Base-by-base conservation (phyloP, 2,888 invertebrate genomes). In the Nematopogon swammerdamellus region DNA sequence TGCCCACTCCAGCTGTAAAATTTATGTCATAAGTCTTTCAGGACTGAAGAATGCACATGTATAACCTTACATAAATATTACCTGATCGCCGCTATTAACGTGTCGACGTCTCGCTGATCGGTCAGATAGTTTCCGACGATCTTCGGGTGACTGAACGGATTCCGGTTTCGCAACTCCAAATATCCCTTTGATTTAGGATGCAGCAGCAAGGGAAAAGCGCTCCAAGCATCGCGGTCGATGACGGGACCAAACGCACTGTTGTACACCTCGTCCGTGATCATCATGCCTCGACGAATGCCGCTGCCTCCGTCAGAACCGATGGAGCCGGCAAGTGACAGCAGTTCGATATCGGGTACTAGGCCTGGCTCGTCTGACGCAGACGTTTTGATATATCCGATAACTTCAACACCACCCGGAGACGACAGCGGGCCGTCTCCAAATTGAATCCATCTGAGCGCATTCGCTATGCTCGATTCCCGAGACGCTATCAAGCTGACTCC, bases 51-150 rank as follows among this genome's bases (percentile, higher is more conserved):
- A n/a, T n/a, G n/a, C n/a, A n/a, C n/a, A n/a, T n/a, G n/a, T n/a
- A n/a, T n/a, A n/a, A n/a, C n/a, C n/a, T n/a, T n/a, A n/a, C n/a
- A n/a, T n/a, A n/a, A n/a, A n/a, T 59, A 83, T n/a, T 80, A 72
- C 20, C 29, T 19, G 51, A 72, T 69, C 11, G 79, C 82, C 57
- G 82, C 75, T 5, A 82, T 61, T 44, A 83, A 58, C 1, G 72
- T 63, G 18, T 64, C 63, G 10, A 81, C 56, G 54, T 87, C 87
- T 19, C 70, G 61, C 6, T 67, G 66, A n/a, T 82, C 68, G 1
- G 76, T 64, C 54, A 87, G 76, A 59, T 87, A 88, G 62, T 86
- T 85, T 1, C 85, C 84, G 57, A 85, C 81, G 47, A 88, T 77
- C 4, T 79, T 58, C 0, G 87, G 87, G 42, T 80, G 70, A 16